Evolutionary conservation across 2,888 invertebrate species (phyloP).

Genomic region (Synergus umbraculus): DNA sequence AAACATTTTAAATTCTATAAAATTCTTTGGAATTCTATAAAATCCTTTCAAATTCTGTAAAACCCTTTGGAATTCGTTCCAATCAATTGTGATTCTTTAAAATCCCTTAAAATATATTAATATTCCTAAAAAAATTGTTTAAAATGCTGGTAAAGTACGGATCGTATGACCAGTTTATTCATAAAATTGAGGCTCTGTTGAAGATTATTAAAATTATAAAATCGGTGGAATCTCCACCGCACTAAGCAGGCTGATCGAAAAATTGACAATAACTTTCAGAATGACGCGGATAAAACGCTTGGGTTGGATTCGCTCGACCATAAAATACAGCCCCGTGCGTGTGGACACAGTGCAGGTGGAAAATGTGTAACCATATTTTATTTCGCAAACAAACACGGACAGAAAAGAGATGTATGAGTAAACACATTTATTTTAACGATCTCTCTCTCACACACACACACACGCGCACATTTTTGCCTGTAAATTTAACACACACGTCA

Average conservation of each 20-base stretch:
- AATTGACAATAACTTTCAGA: constrained; percentile 55
- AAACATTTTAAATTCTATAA: no score
- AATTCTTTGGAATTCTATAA: no score
- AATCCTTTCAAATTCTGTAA: no score
- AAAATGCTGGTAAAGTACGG: no score
- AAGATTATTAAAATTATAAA: not conserved
- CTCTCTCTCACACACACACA: not conserved
- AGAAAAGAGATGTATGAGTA: constrained; percentile 1
- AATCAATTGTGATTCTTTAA: no score
- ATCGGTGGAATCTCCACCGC: not conserved
- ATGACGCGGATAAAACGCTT: constrained; percentile 54
- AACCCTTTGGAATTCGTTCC: no score
- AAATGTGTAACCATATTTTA: constrained; percentile 35
- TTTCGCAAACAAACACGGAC: constrained; percentile 9
- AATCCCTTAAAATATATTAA: no score
- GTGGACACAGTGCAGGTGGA: constrained; percentile 41
- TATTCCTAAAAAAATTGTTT: no score
- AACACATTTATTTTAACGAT: constrained; percentile 8
- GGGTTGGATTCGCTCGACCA: constrained; percentile 53
- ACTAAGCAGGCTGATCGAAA: constrained; percentile 35
- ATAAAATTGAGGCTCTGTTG: no score
- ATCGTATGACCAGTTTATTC: no score
- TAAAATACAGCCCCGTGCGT: constrained; percentile 54
- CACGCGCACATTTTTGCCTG: not conserved
- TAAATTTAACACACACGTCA: not conserved